These are phyloP conservation scores for Peucedramus taeniatus DNA, from an alignment of 2,113 vertebrate genomes.

Conservation along the genomic window DNA sequence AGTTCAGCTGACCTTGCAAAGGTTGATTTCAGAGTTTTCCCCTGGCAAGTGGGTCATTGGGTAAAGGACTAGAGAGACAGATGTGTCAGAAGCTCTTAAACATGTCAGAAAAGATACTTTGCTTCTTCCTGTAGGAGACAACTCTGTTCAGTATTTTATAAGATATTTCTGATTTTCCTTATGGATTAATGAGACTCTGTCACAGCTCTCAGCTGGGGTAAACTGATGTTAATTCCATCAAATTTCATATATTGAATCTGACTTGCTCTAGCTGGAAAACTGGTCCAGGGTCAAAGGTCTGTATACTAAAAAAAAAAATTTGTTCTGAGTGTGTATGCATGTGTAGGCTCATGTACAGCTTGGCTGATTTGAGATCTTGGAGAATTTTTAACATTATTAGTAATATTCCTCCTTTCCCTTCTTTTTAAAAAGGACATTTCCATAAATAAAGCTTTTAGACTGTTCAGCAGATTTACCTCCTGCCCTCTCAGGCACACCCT, in stretches of 20 bases:
- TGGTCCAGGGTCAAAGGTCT: not conserved
- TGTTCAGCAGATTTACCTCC: conserved; percentile 48
- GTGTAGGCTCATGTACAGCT: not conserved
- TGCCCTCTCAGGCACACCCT: conserved; percentile 43
- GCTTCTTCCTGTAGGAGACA: not conserved
- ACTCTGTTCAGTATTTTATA: not conserved
- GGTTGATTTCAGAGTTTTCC: not conserved
- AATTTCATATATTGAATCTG: not conserved
- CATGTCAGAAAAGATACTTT: not conserved
- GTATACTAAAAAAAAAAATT: not conserved
- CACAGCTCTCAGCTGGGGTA: not conserved
- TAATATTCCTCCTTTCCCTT: not conserved
- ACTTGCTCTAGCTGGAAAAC: not conserved
- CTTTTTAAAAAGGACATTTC: not conserved
- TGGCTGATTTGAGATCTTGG: not conserved
- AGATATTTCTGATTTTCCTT: not conserved
- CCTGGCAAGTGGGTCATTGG: not conserved
- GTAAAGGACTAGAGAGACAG: not conserved
- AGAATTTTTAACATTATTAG: not conserved
- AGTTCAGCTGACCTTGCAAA: not conserved
- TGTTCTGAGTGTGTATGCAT: not conserved
- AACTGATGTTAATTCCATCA: not conserved
- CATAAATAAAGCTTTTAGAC: conserved; percentile 39
- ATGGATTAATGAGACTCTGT: not conserved
- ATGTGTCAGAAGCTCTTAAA: not conserved